These are phyloP conservation scores for Chlorops oryzae DNA, from an alignment of 1,140 invertebrate species.

Conservation along the genomic window DNA sequence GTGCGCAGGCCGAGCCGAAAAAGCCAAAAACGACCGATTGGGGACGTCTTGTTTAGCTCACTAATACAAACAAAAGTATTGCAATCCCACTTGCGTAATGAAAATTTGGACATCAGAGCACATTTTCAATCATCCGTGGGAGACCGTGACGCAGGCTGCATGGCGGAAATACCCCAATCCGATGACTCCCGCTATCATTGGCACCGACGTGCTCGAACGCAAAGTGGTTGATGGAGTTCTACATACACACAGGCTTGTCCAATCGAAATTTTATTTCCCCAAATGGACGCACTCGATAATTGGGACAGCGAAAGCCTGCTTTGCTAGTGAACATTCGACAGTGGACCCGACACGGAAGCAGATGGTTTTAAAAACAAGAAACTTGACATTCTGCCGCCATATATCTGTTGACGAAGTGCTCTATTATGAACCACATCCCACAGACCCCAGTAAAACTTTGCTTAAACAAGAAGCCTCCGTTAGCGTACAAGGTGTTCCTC, in stretches of 20 bases:
- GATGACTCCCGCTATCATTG: slow-evolving; percentile 89
- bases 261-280: slow-evolving; percentile 92
- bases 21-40: no score
- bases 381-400: slow-evolving; percentile 87
- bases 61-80: no score
- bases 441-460: slow-evolving; percentile 74
- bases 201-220: slow-evolving; percentile 92
- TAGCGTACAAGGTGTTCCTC: slow-evolving; percentile 84
- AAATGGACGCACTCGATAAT: slow-evolving; percentile 85
- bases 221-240: slow-evolving; percentile 79
- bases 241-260: slow-evolving; percentile 85
- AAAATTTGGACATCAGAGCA: slow-evolving; percentile 70
- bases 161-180: slow-evolving; percentile 99
- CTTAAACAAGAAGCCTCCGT: slow-evolving; percentile 92
- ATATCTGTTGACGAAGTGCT: slow-evolving; percentile 90
- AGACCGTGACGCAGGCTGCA: slow-evolving; percentile 93
- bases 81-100: slow-evolving; percentile 57
- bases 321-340: slow-evolving; percentile 89
- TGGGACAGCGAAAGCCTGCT: slow-evolving; percentile 84
- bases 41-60: no score
- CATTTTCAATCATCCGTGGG: slow-evolving; percentile 88
- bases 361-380: slow-evolving; percentile 89
- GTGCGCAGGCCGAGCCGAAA: no score
- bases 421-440: slow-evolving; percentile 81
- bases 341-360: slow-evolving; percentile 75